Percentiles rank a stretch among this genome's conserved stretches.
phyloP scores from a whole-genome alignment of 1,140 invertebrate genomes.

The Drosophila novamexicana region DNA sequence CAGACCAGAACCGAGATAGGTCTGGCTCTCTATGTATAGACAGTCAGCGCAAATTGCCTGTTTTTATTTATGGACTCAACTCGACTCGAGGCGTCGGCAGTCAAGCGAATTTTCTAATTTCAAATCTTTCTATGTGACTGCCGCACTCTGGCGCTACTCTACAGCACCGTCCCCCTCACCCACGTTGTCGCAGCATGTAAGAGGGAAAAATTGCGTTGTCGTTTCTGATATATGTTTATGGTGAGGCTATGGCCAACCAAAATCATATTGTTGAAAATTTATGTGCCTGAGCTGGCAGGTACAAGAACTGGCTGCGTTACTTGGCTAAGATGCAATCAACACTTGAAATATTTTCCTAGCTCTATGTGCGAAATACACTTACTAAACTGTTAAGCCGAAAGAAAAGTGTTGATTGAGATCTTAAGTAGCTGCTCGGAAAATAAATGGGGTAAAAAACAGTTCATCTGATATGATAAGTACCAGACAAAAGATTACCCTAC shows the following conservation, averaged over 20 bases:
- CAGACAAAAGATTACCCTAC: background rate
- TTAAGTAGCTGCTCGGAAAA: background rate
- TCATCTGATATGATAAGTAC: background rate
- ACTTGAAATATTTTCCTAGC: conserved; percentile 2
- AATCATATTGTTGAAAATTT: conserved; percentile 79
- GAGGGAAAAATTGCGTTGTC: conserved; percentile 62
- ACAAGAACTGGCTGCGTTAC: conserved; percentile 29
- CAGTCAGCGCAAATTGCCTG: conserved; percentile 68
- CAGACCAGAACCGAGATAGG: conserved; percentile 23
- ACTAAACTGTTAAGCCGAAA: conserved; percentile 2
- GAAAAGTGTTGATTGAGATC: conserved; percentile 21
- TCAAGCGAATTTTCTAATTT: conserved; percentile 77
- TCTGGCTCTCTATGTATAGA: conserved; percentile 64
- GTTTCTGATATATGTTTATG: conserved; percentile 74
- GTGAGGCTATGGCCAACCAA: conserved; percentile 42
- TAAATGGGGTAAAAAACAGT: background rate
- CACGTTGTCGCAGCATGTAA: conserved; percentile 1
- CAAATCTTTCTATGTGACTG: conserved; percentile 49
- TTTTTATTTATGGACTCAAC: conserved; percentile 79
- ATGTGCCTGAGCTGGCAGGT: conserved; percentile 45
- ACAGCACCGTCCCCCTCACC: background rate
- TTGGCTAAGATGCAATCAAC: conserved; percentile 29
- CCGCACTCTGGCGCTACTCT: background rate
- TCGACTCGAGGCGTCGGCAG: conserved; percentile 54
- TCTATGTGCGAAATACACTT: conserved; percentile 13